Base-by-base conservation (phyloP, 30 jellyfish, hydroid and myxozoan genomes). In the Aurelia sp. region DNA sequence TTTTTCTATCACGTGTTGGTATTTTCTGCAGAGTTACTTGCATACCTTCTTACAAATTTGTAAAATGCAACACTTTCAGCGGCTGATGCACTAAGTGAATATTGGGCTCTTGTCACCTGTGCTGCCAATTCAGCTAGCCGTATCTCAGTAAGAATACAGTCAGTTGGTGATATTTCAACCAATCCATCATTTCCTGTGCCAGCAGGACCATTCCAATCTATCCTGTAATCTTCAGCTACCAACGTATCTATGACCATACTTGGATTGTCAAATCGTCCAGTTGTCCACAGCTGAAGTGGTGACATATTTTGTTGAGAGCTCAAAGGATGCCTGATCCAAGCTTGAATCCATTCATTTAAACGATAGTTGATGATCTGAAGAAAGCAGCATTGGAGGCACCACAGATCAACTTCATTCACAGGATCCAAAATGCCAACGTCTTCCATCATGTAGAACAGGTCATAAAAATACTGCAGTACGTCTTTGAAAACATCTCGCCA, bases 371-470 rank as follows among this genome's bases (percentile, higher is more conserved):
- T 72, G 69, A 72, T 40, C 31, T 61, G 31, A 17, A 44, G 84
- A 22, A 72, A 72, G 84, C 69, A 31, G 51, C 13, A 72, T 33
- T 72, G 84, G 21, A 72, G 84, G 67, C 67, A 18, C 84, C 84
- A 58, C 22, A 66, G 64, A 59, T 76, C 76, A 9, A 76, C 21
- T 22, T 68, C 93, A 51, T 68, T 57, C 82, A 88, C 52, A n/a
- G 91, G 94, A 47, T 88, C 89, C 65, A 88, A 86, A 38, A 38
- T 38, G 48, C 48, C 48, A 38, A 38, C 48, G 41, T 68, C 79
- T 77, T 88, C 93, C 91, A 88, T 84, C 59, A 62, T 21, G 76
- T 78, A 68, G 67, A 88, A 78, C 40, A 78, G 83, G 63, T 88
- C 88, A 68, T 88, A 79, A 62, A 78, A 87, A 59, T 24, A 62